Base-by-base conservation (phyloP, 2,113 vertebrate species). In the Eulemur rufifrons region DNA sequence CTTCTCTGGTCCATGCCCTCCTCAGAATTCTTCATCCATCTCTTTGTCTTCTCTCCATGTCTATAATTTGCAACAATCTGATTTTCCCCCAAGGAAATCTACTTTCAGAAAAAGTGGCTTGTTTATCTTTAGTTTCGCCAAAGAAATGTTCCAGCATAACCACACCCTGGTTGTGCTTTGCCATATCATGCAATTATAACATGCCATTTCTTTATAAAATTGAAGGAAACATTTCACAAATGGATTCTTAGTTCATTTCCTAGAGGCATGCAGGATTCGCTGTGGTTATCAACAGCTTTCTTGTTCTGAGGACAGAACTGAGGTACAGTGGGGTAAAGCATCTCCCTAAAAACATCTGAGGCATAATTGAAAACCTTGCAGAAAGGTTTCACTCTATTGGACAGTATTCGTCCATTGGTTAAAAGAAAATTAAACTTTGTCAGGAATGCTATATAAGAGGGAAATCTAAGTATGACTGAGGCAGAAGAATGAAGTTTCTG, bases 1-100 rank as follows among this genome's bases (percentile, higher is more conserved):
- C 14, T 80, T 68, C 74, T 91, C 93, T 97, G 95, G 84, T 95
- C 85, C 90, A 39, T 90, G 95, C 52, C 94, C 92, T 94, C 95
- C 86, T 91, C 71, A 54, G 6, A 92, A 90, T 92, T 87, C 89
- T 94, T 71, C 61, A 82, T 73, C 80, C 66, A 82, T 45, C 77
- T 93, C 73, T 91, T 76, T 21, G 25, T 83, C 34, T 87, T 86
- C 52, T 94, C 42, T 80, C 69, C 54, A 42, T 94, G 91, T 95
- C 90, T 86, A 25, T 56, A 76, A 94, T 92, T 89, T 63, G 14
- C 39, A 71, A 37, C 61, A 59, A 80, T 86, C 95, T 42, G 27
- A n/a, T 74, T 50, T 64, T 9, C 56, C 20, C 9, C 18, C 25
- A 18, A 91, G 54, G 74, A 92, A 95, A 95, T 92, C 61, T 94